These are phyloP conservation scores for Whitmania pigra DNA, from an alignment of 1,140 invertebrate species.

Conservation along the genomic window DNA sequence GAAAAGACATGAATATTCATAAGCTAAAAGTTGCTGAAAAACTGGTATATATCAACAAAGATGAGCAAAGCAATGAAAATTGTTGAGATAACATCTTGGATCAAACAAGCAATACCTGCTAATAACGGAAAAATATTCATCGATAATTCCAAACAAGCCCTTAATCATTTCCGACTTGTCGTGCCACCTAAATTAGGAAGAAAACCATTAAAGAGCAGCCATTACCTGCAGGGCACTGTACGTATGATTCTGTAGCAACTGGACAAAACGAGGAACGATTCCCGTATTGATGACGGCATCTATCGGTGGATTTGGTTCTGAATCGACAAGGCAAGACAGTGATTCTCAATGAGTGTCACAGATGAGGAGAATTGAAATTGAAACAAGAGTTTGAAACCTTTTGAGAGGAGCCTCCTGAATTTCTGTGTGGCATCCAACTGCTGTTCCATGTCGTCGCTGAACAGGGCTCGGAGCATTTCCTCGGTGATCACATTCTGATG, in stretches of 20 bases:
- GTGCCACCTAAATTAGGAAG: too few relatives aligned
- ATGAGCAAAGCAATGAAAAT: too few relatives aligned
- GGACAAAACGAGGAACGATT: constrained; percentile 87
- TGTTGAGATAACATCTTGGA: too few relatives aligned
- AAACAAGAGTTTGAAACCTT: constrained; percentile 38
- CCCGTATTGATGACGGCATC: constrained; percentile 94
- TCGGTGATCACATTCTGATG: constrained; percentile 46
- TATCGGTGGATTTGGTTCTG: constrained; percentile 91
- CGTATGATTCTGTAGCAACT: constrained; percentile 70
- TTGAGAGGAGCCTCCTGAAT: constrained; percentile 82
- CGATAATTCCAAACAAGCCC: too few relatives aligned
- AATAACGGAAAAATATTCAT: too few relatives aligned
- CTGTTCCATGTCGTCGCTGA: constrained; percentile 63
- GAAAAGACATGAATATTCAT: neutral
- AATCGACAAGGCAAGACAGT: neutral
- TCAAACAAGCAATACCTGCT: too few relatives aligned
- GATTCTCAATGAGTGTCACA: neutral
- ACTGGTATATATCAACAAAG: neutral
- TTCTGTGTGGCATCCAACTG: constrained; percentile 81
- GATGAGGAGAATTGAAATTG: neutral
- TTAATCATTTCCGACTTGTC: too few relatives aligned
- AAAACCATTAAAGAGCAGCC: neutral
- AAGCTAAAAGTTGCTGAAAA: neutral
- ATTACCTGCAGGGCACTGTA: constrained; percentile 72
- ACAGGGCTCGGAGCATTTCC: constrained; percentile 68